Conservation (phyloP, 2,113 vertebrate genomes). For the Nyctibius bracteatus region DNA sequence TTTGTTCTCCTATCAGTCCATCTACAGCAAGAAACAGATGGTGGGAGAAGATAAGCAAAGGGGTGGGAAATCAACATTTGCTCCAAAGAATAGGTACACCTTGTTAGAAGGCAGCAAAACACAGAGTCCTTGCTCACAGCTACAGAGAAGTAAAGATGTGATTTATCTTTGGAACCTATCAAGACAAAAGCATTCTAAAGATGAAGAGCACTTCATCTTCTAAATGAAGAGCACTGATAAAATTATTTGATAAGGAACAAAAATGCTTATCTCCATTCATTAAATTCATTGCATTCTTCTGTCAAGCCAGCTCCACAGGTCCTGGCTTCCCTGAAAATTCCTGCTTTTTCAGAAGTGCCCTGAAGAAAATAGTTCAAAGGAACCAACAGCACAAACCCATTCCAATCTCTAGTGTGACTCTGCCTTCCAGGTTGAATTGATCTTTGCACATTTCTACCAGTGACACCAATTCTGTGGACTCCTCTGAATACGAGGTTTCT, state of each 20-base stretch:
- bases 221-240: slow-evolving; percentile 46
- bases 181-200: slow-evolving; percentile 9
- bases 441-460: background rate
- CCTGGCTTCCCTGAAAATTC: slow-evolving; percentile 23
- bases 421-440: background rate
- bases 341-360: slow-evolving; percentile 39
- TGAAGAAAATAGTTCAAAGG: slow-evolving; percentile 46
- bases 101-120: background rate
- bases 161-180: background rate
- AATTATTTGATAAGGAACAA: slow-evolving; percentile 31
- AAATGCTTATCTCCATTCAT: slow-evolving; percentile 39
- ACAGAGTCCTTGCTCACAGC: background rate
- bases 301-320: background rate
- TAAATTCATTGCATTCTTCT: slow-evolving; percentile 45
- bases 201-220: slow-evolving; percentile 16
- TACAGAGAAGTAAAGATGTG: background rate
- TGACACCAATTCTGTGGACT: background rate
- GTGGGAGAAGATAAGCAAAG: background rate
- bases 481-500: background rate
- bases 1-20: background rate
- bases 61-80: background rate
- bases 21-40: background rate
- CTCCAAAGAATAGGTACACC: background rate
- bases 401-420: background rate
- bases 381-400: background rate